These are phyloP conservation scores for Rosalia funebris DNA, from an alignment of 2,888 invertebrate genomes.

Conservation along the genomic window DNA sequence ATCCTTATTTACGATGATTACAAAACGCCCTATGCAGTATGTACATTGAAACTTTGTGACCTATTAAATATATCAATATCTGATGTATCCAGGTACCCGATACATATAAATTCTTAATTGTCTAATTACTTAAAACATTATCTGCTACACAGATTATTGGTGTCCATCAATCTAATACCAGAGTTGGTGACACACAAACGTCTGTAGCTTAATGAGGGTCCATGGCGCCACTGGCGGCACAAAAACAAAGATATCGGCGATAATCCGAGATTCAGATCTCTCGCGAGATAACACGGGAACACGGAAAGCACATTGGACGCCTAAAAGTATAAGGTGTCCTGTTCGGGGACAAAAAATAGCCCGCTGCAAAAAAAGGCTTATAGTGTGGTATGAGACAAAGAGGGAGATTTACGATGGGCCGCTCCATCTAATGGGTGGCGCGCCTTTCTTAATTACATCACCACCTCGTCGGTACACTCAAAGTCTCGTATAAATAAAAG, in stretches of 20 bases:
- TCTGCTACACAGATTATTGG: slow-evolving; percentile 42
- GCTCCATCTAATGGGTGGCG: slow-evolving; percentile 63
- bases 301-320: slow-evolving; percentile 61
- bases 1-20: not conserved
- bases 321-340: slow-evolving; percentile 57
- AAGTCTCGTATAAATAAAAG: slow-evolving; percentile 62
- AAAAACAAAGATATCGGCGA: slow-evolving; percentile 62
- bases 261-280: slow-evolving; percentile 63
- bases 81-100: slow-evolving; percentile 1
- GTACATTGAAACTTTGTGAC: not conserved
- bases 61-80: too few species aligned
- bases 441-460: slow-evolving; percentile 64
- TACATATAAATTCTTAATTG: slow-evolving; percentile 35
- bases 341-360: slow-evolving; percentile 48
- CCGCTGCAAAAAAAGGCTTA: slow-evolving; percentile 54
- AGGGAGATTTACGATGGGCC: slow-evolving; percentile 62
- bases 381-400: slow-evolving; percentile 57
- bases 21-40: not conserved
- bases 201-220: slow-evolving; percentile 58
- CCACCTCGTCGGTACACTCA: slow-evolving; percentile 63
- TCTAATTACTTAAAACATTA: slow-evolving; percentile 36
- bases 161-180: slow-evolving; percentile 47
- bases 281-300: slow-evolving; percentile 60
- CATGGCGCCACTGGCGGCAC: slow-evolving; percentile 62
- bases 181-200: slow-evolving; percentile 47